Base-by-base conservation (phyloP, 2,888 invertebrate species). In the Lepidochrysops patricia region DNA sequence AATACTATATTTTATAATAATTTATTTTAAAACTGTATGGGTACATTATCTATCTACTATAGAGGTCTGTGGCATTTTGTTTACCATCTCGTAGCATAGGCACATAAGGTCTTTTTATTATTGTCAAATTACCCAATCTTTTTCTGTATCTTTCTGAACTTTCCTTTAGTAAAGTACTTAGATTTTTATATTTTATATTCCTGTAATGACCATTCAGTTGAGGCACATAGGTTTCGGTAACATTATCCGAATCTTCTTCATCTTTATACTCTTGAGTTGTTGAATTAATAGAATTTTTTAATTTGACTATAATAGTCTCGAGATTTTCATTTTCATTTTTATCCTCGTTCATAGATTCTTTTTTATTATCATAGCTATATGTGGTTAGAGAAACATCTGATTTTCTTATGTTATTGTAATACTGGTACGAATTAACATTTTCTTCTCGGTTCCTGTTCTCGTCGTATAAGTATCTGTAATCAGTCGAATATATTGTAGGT, bases 171-270 rank as follows among this genome's bases (percentile, higher is more conserved):
- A 75, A 71, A 43, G 67, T 69, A 54, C 74, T 75, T 50, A 79
- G 69, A 35, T 70, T 75, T 63, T 80, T 79, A 63, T 74, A 74
- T 62, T 76, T 76, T 12, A 79, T 68, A 63, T 75, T 82, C 69
- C 86, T 76, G 54, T 85, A 84, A 67, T 88, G 89, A 9, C 88
- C 85, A 63, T 88, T 89, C 57, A 82, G 80, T 70, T 82, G 85
- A 2, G 85, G 86, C 19, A 84, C 81, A 57, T 83, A 84, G 0
- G 80, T 82, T 62, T 72, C 72, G 26, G 66, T 64, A 35, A 71
- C 73, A 7, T 61, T 50, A 57, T 65, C 61, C 9, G 60, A 29
- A 27, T 62, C 52, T 29, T 64, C 66, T 57, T 57, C 61, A 9
- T 60, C 56, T 12, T 60, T 57, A 35, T 58, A 29, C 23, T 66